Percentiles rank a stretch among this genome's conserved stretches.
These are phyloP conservation scores for Pimephales promelas DNA, from an alignment of 2,113 vertebrate genomes.

Conservation along the genomic window DNA sequence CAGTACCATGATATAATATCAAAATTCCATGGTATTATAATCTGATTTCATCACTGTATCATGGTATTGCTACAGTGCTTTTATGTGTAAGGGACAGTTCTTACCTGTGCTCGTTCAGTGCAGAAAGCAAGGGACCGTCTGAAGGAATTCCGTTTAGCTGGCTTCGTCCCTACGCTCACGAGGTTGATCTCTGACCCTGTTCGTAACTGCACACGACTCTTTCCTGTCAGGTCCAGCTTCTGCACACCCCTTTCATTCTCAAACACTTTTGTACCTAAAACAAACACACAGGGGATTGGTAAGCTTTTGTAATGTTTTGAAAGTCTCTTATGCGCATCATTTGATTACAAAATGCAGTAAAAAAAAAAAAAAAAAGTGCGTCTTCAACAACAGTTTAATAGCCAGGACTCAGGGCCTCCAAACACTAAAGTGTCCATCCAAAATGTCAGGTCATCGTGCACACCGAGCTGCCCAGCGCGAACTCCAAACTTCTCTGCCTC, in stretches of 20 bases:
- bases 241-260: slow-evolving; percentile 71
- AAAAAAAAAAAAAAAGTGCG: no score
- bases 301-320: not conserved
- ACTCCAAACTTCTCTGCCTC: no score
- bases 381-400: no score
- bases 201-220: slow-evolving; percentile 64
- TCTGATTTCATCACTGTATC: not conserved
- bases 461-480: no score
- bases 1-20: not conserved
- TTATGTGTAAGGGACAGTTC: not conserved
- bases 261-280: slow-evolving; percentile 65
- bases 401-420: no score
- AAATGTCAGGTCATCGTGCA: no score
- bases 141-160: slow-evolving; percentile 75
- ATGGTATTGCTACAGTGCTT: not conserved
- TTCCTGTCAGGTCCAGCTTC: slow-evolving; percentile 75
- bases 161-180: slow-evolving; percentile 61
- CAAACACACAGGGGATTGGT: slow-evolving; percentile 10
- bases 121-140: slow-evolving; percentile 76
- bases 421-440: no score
- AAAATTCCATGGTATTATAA: not conserved
- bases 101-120: slow-evolving; percentile 77
- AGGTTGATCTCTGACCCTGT: slow-evolving; percentile 83
- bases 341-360: not conserved
- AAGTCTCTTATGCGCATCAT: not conserved